Percentiles rank a stretch among this genome's conserved stretches.
These are phyloP conservation scores for Mya arenaria DNA, from an alignment of 1,140 invertebrate genomes.

Conservation along the genomic window DNA sequence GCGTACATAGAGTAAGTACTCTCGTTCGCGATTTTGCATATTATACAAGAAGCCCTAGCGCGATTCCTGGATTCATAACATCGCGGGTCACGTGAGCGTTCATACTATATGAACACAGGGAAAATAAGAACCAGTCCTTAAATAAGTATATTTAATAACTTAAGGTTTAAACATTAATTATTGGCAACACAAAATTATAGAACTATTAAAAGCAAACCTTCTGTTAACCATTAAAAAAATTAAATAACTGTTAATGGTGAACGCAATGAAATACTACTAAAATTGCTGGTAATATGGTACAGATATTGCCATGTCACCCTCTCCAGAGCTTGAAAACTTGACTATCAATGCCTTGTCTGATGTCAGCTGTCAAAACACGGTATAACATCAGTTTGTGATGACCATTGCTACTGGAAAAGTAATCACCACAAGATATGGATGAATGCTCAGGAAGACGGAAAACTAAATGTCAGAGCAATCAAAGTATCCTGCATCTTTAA, in stretches of 20 bases:
- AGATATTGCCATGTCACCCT: constrained; percentile 48
- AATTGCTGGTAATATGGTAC: constrained; percentile 44
- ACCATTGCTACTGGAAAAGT: constrained; percentile 43
- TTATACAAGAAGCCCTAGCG: too few species aligned
- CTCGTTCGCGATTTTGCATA: too few species aligned
- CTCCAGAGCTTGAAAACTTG: not conserved
- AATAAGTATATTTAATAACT: too few species aligned
- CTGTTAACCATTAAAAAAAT: too few species aligned
- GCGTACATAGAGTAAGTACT: too few species aligned
- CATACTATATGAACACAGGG: constrained; percentile 54
- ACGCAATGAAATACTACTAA: constrained; percentile 58
- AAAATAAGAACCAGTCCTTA: too few species aligned
- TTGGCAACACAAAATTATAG: constrained; percentile 55
- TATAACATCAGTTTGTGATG: constrained; percentile 59
- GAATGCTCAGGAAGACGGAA: constrained; percentile 4
- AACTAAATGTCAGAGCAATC: constrained; percentile 33
- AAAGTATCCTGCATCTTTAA: constrained; percentile 70
- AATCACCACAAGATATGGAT: constrained; percentile 48
- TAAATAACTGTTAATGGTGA: too few species aligned
- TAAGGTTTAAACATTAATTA: constrained; percentile 49
- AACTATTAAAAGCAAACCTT: not conserved
- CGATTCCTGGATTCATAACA: too few species aligned
- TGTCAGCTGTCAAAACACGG: constrained; percentile 39
- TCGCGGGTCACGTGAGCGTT: too few species aligned
- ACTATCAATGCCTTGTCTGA: constrained; percentile 45